Base-by-base conservation (phyloP, 2,113 vertebrate species). In the Clarias magur region DNA sequence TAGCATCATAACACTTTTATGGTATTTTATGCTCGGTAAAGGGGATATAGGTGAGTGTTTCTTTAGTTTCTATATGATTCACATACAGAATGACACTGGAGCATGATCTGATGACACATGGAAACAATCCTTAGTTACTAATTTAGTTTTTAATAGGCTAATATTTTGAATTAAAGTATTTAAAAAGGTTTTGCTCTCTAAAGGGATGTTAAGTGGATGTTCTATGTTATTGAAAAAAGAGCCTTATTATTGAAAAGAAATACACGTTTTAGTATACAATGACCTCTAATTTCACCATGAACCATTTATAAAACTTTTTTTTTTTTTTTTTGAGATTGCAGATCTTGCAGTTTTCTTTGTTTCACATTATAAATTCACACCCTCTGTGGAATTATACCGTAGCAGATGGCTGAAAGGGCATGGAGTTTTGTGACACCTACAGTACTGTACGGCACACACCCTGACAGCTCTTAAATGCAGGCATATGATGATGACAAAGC, bases 381-480 rank as follows among this genome's bases (percentile, higher is more conserved):
- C 13, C 57, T 2, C 4, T 62, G 57, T 21, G 17, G 68, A 10
- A 73, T 63, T n/a, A 54, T 1, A 48, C 48, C 6, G 48, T 48
- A 23, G 65, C 68, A 73, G 80, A 87, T 53, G 59, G 67, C 34
- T 53, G 62, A 82, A 72, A 34, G 78, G n/a, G 68, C 13, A 30
- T 19, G 63, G 54, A 53, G 21, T 23, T 48, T 63, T 57, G 42
- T 30, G 54, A 83, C 62, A 83, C 82, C n/a, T 83, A 48, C 48
- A 48, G 48, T 48, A 48, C 48, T 48, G 48, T 48, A 21, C 13
- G 42, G 70, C 72, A 62, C n/a, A 63, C 82, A 85, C 88, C 60
- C 84, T 56, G 86, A 57, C 86, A 19, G 87, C 88, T 88, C 91
- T 92, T 94, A 93, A 94, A 93, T 93, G 91, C 91, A 92, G 89